Evolutionary conservation across 37 sponge, comb jelly and placozoan genomes (phyloP), one percentile per base, ranked within the genome.

Genomic region (Ianthella basta): DNA sequence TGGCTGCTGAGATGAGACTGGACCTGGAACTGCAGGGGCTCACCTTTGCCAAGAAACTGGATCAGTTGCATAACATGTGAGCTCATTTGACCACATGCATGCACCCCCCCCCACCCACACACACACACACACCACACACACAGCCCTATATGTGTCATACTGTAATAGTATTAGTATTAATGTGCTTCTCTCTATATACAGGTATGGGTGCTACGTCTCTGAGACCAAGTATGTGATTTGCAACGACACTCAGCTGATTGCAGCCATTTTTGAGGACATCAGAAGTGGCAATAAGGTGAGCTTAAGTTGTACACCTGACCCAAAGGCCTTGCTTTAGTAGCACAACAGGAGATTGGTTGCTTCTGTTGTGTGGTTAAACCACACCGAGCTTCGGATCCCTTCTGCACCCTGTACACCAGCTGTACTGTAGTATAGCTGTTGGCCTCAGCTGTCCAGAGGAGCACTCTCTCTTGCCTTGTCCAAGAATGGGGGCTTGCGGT

Each of bases 201-300:
- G 96, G 36, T 96, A 96, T 87, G 96, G 96, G 10, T 41, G 84
- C 30, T 91, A 85, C 60, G 60, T 91, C 35, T 83, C 93, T 20
- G 78, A 83, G 16, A 95, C 87, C 19, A 91, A 91, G 15, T 97
- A 97, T 57, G 96, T 83, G 85, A 84, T 95, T 32, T 97, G 98
- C 84, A 33, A 93, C 65, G 64, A 80, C 35, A 85, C 87, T 27
- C 82, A 88, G 14, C 83, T 83, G 34, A 89, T 97, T 4, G 41
- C 35, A 16, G 41, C 63, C 0, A 85, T 95, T 38, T 97, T 97
- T 66, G 66, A 85, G 3, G 61, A 68, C 18, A 54, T 97, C 8
- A 74, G 98, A 61, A 74, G 37, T 35, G 82, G 73, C 30, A 86
- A 75, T 63, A 80, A 88, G 86, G 96, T 95, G 53, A 24, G 89